Base-by-base conservation (phyloP, 2,797 vertebrate species). In the Chelonia mydas region DNA sequence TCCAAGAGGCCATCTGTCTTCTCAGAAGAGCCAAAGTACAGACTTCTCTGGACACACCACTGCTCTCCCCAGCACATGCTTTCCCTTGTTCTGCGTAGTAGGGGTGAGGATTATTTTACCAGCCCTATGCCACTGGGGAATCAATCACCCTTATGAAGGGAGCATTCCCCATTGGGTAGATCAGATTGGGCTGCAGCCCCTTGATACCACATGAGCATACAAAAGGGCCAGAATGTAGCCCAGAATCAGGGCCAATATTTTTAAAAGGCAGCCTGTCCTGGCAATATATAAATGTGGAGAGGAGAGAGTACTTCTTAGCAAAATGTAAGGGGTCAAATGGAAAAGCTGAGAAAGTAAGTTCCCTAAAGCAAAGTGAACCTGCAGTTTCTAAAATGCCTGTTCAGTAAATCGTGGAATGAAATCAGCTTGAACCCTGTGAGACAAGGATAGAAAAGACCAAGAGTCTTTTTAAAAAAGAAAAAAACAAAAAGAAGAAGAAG, bases 311-410 rank as follows among this genome's bases (percentile, higher is more conserved):
- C 33, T 94, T 2, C 77, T 84, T 85, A 84, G 16, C 10, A 92
- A 89, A 88, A 19, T 90, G 93, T 72, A 77, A 88, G 41, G 21
- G 3, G 5, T 3, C 51, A 45, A 74, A 90, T 0, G 50, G 9
- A 94, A 94, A 87, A 10, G 2, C 1, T 1, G 87, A 94, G 15
- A 90, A 90, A 89, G 1, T 77, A 80, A 86, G 90, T 90, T 89
- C 1, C 31, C 2, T 78, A 33, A 89, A 90, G 82, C 59, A 31
- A 6, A 49, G 28, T 49, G 16, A 55, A 25, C 7, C 21, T 87
- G 82, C 77, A 86, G 1, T 23, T 94, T 59, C 8, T 85, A 93
- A 81, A 17, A 68, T 59, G 25, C 9, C 21, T 87, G 54, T 59
- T 83, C 83, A 47, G 11, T 91, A 82, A 95, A 84, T 79, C 83